Evolutionary conservation across 2,888 invertebrate species (phyloP), one percentile per base, ranked within the genome.

Genomic region (Thecophora atra): DNA sequence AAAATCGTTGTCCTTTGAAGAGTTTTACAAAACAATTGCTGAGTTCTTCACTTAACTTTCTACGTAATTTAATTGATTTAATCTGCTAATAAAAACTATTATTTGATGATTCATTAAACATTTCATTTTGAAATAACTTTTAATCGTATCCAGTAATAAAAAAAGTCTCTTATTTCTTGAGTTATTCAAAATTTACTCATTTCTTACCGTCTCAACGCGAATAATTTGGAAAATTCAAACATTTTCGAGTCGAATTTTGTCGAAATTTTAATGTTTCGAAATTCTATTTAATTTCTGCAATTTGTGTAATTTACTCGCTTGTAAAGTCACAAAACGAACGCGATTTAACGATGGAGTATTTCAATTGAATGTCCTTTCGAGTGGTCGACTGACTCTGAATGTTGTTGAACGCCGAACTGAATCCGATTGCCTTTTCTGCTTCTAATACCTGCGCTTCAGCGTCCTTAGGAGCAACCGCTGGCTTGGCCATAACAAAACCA

Each of bases 151-250:
- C n/a, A 17, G 21, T 44, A 17, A 24, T 6, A 11, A 21, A 51
- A 26, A 51, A 19, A 24, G 2, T 15, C 47, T 58, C 6, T 24
- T 26, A 28, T 8, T 1, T 13, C 30, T 67, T n/a, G n/a, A n/a
- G 30, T 26, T 21, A 37, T 70, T 19, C 26, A 13, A 28, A 19
- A 37, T 8, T 8, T n/a, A 19, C 56, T 6, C 8, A 6, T 44
- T 28, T 15, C 82, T 80, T 81, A 85, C 84, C 84, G 83, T 75
- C 83, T 79, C 74, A 85, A 72, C 58, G 83, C 79, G 76, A 85
- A 85, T 74, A 85, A 69, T 67, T 84, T 85, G 2, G 85, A 84
- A 75, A 85, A 81, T 70, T 85, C 84, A 73, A 85, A 85, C 84
- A 85, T 82, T 78, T 81, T 83, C 79, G 79, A 42, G 15, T 56